A percentile compares a stretch with the other conserved stretches of the same genome.
These are phyloP conservation scores for Cacoxenus indagator DNA, from an alignment of 2,888 invertebrate species.

Conservation along the genomic window DNA sequence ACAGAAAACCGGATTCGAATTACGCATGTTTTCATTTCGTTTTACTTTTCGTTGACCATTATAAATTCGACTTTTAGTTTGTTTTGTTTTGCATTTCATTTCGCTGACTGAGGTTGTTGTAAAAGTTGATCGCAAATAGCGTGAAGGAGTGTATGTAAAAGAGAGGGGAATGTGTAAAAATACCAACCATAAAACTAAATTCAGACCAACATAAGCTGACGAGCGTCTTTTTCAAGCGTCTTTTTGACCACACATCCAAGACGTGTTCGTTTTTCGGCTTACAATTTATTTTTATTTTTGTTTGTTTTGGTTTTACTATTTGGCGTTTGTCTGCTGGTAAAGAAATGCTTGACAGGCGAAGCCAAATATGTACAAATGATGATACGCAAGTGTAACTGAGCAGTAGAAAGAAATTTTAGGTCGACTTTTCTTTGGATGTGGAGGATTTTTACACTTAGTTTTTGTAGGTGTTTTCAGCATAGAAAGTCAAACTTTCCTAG, in stretches of 20 bases:
- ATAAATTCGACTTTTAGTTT: no score
- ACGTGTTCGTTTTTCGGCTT: conserved; percentile 1
- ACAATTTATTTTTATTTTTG: not conserved
- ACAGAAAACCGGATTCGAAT: no score
- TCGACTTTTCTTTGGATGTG: not conserved
- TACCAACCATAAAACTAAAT: not conserved
- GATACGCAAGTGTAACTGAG: no score
- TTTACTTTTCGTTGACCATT: no score
- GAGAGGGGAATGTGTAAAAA: not conserved
- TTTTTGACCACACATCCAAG: not conserved
- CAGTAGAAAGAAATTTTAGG: no score
- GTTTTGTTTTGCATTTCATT: no score
- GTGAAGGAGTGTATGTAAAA: not conserved
- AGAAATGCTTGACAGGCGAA: not conserved
- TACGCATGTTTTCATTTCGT: no score
- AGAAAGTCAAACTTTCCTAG: no score
- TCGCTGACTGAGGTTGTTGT: no score
- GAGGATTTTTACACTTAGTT: not conserved
- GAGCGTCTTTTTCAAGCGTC: not conserved
- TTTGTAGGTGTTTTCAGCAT: not conserved
- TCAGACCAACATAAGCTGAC: not conserved
- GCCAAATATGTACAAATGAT: not conserved
- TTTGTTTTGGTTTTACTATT: not conserved
- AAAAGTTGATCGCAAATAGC: not conserved
- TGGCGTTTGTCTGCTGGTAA: not conserved